Base-by-base conservation (phyloP, 2,888 invertebrate species). In the Tenthredo livida region DNA sequence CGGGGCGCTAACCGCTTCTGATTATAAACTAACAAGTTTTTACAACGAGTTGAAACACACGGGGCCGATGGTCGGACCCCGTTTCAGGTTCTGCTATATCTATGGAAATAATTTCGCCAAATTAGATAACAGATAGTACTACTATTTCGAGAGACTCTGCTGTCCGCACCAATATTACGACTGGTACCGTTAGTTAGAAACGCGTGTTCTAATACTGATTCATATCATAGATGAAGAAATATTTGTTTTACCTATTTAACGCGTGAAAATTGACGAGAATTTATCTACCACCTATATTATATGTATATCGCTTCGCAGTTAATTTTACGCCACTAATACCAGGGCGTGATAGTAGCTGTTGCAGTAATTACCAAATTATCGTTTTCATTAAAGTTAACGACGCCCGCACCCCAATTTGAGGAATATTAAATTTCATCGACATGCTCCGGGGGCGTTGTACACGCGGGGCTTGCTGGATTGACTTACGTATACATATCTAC, bases 361-460 rank as follows among this genome's bases (percentile, higher is more conserved):
- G 29, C 25, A 67, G 67, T 33, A 33, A 67, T 67, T 67, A 17
- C 67, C 67, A 33, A 67, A 67, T 67, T 67, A 67, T 67, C 67
- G 67, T 67, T 67, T 33, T 33, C 67, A 67, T 67, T 33, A 67
- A 67, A 67, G 67, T 67, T 33, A 67, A 67, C 33, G 67, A 67
- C 15, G 33, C 67, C 67, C 67, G 67, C 67, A 67, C 67, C 67
- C 67, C 33, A 33, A 33, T 67, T 67, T 33, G 67, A 67, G 67
- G 67, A 33, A 67, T 67, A 67, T 67, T 29, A 33, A 67, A 67
- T 67, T 67, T 67, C 67, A 67, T 67, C 67, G 67, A 67, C 67
- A 67, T 67, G 17, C 15, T 67, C 67, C 29, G 67, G 67, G 33
- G 33, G 67, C 17, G 67, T 15, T 15, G 67, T 29, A 33, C 33